Evolutionary conservation across 2,113 vertebrate species (phyloP).

Genomic region (Zootoca vivipara): DNA sequence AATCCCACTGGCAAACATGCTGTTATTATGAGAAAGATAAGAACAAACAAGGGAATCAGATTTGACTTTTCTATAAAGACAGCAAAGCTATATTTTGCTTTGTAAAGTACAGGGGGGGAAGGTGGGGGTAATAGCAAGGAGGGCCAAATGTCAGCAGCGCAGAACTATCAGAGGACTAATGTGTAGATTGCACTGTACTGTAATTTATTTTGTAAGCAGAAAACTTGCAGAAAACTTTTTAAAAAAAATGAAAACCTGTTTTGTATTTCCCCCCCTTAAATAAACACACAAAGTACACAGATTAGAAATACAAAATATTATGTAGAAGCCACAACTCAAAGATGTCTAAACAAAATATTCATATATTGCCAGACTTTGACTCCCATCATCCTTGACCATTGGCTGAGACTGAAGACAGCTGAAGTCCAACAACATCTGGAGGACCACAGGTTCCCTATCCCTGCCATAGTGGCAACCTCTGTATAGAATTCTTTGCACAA

Average conservation of each 20-base stretch:
- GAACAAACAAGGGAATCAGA: slow-evolving; percentile 24
- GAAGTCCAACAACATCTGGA: no score
- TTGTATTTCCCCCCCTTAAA: no score
- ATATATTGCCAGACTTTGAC: no score
- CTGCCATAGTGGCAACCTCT: background rate
- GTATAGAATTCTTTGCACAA: background rate
- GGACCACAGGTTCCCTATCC: no score
- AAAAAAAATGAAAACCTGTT: no score
- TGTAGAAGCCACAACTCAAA: no score
- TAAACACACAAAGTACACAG: no score
- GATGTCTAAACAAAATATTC: no score
- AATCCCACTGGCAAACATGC: slow-evolving; percentile 10
- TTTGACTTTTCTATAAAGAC: slow-evolving; percentile 12
- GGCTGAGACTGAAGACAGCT: no score
- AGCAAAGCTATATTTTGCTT: background rate
- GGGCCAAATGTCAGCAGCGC: background rate
- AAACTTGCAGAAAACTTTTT: no score
- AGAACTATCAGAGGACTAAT: background rate
- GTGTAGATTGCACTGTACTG: background rate
- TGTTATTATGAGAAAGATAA: slow-evolving; percentile 32
- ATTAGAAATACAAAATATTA: no score
- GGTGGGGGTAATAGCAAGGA: background rate
- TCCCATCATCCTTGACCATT: no score
- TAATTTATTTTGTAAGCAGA: background rate
- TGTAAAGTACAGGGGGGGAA: background rate